Conservation (phyloP, 2,888 invertebrate species). For the Apamea anceps region DNA sequence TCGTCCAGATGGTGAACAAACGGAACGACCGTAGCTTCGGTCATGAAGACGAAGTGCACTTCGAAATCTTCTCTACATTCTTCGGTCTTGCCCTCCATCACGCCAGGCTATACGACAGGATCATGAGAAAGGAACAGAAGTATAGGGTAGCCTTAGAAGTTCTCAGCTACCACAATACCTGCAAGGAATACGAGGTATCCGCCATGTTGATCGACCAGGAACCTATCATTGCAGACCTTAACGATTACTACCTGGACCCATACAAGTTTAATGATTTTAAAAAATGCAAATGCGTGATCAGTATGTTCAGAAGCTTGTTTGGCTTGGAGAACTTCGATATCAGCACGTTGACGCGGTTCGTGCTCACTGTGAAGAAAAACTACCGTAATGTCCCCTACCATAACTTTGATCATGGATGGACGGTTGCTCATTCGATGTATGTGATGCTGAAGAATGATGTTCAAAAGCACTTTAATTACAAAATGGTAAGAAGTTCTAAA, state of each 20-base stretch:
- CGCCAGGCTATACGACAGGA: slow-evolving; percentile 95
- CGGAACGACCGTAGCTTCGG: slow-evolving; percentile 89
- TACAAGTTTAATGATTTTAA: slow-evolving; percentile 92
- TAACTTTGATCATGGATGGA: slow-evolving; percentile 97
- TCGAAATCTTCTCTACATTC: slow-evolving; percentile 95
- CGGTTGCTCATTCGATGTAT: slow-evolving; percentile 96
- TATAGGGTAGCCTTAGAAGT: slow-evolving; percentile 95
- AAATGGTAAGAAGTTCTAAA: slow-evolving; percentile 72
- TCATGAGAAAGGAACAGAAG: slow-evolving; percentile 95
- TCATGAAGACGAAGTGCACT: slow-evolving; percentile 94
- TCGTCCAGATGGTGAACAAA: slow-evolving; percentile 96
- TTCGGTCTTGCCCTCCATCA: slow-evolving; percentile 96
- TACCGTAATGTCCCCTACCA: slow-evolving; percentile 96
- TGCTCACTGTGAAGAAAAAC: slow-evolving; percentile 95
- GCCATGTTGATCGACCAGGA: slow-evolving; percentile 70
- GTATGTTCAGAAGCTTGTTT: slow-evolving; percentile 94
- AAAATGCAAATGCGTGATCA: slow-evolving; percentile 93
- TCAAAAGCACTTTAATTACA: slow-evolving; percentile 73
- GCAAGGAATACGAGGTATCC: slow-evolving; percentile 93
- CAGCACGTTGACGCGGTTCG: slow-evolving; percentile 92
- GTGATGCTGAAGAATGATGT: slow-evolving; percentile 91
- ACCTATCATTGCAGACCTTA: slow-evolving; percentile 77
- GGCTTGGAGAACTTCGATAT: slow-evolving; percentile 92
- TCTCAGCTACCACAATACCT: slow-evolving; percentile 95
- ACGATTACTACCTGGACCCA: slow-evolving; percentile 93